Conservation (phyloP, 1,140 invertebrate species). For the Pomacea maculata region DNA sequence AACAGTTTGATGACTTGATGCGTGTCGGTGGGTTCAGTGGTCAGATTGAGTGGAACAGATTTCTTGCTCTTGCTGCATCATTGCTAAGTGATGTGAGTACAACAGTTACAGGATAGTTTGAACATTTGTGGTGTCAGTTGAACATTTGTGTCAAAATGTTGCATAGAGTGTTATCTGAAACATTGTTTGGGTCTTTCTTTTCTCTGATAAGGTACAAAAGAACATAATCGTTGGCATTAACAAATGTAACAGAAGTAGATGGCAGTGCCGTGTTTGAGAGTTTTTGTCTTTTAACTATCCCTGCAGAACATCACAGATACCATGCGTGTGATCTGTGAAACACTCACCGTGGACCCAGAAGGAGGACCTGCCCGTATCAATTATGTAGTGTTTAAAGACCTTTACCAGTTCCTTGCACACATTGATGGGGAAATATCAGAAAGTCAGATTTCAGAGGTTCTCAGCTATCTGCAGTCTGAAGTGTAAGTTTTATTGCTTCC, state of each 20-base stretch:
- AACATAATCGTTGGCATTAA: not conserved
- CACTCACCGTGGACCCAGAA: slow-evolving; percentile 82
- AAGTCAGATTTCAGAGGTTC: slow-evolving; percentile 61
- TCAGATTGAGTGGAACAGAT: slow-evolving; percentile 72
- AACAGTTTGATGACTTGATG: slow-evolving; percentile 73
- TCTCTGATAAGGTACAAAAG: not conserved
- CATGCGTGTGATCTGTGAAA: slow-evolving; percentile 83
- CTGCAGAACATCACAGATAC: slow-evolving; percentile 78
- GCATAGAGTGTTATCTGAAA: too few species aligned
- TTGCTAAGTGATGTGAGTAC: slow-evolving; percentile 69
- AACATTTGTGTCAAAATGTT: too few species aligned
- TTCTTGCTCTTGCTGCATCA: slow-evolving; percentile 75
- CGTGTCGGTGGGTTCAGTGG: slow-evolving; percentile 72
- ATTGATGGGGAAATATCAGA: slow-evolving; percentile 72
- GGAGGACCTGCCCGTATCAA: slow-evolving; percentile 80
- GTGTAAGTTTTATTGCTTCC: slow-evolving; percentile 54
- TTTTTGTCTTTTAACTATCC: not conserved
- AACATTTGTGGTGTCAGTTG: too few species aligned
- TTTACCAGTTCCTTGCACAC: slow-evolving; percentile 77
- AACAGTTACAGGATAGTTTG: not conserved
- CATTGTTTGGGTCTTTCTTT: not conserved
- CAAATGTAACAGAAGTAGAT: too few species aligned
- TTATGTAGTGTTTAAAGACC: slow-evolving; percentile 72
- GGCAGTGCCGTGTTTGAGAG: not conserved
- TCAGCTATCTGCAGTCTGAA: slow-evolving; percentile 59